Evolutionary conservation across 2,888 invertebrate species (phyloP).

Genomic region (Brachycybe producta): DNA sequence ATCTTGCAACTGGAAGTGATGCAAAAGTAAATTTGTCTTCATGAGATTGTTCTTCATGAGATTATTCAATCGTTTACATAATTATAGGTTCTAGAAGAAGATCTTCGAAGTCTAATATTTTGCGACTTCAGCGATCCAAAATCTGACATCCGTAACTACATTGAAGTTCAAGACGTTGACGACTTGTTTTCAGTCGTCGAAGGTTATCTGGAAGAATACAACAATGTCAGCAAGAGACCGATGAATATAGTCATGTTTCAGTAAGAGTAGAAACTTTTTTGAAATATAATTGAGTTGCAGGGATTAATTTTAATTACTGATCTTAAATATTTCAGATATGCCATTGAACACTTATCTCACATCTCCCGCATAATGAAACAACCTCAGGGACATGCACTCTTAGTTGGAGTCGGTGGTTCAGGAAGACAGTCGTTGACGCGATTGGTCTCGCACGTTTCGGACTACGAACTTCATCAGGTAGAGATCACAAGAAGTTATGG

Average conservation of each 20-base stretch:
- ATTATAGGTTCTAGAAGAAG: constrained; percentile 63
- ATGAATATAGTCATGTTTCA: constrained; percentile 87
- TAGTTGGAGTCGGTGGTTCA: constrained; percentile 86
- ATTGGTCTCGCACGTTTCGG: constrained; percentile 82
- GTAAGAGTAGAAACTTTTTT: constrained; percentile 34
- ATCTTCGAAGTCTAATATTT: constrained; percentile 73
- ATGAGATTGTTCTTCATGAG: not conserved
- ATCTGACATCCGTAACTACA: constrained; percentile 72
- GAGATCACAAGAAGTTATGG: constrained; percentile 82
- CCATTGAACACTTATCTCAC: constrained; percentile 38
- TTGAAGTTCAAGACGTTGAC: constrained; percentile 74
- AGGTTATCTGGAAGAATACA: constrained; percentile 75
- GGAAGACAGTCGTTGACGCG: constrained; percentile 82
- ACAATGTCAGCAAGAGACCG: constrained; percentile 90
- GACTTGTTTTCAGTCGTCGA: constrained; percentile 69
- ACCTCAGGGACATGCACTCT: constrained; percentile 74
- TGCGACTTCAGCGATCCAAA: constrained; percentile 94
- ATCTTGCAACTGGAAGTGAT: constrained; percentile 44
- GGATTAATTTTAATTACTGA: not conserved
- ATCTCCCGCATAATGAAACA: constrained; percentile 69
- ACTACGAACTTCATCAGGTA: constrained; percentile 69
- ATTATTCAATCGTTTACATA: not conserved
- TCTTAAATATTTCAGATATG: constrained; percentile 30
- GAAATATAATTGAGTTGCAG: not conserved
- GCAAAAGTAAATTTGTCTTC: constrained; percentile 22